Percentiles rank a stretch among this genome's conserved stretches.
Evolutionary conservation across 2,113 vertebrate genomes (phyloP).

Genomic region (Epinephelus fuscoguttatus): DNA sequence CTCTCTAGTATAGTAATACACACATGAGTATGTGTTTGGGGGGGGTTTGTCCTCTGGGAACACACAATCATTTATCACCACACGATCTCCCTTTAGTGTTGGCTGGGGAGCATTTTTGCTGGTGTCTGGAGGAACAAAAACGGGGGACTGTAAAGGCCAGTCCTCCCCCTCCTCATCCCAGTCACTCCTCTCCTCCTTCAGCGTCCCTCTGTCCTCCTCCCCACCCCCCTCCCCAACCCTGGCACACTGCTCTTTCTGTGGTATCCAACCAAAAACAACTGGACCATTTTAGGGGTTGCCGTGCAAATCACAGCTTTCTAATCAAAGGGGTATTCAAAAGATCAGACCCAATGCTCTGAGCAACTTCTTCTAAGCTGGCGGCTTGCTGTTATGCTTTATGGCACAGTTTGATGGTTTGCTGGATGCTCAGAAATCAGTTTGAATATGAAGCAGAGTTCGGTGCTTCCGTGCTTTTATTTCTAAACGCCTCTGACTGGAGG

Average conservation of each 20-base stretch:
- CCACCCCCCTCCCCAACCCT: slow-evolving; percentile 7
- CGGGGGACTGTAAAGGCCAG: slow-evolving; percentile 29
- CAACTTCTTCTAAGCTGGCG: slow-evolving; percentile 16
- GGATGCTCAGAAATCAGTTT: slow-evolving; percentile 52
- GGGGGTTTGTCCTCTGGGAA: slow-evolving; percentile 24
- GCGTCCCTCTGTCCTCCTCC: slow-evolving; percentile 27
- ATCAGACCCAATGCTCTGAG: slow-evolving; percentile 20
- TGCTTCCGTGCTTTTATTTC: slow-evolving; percentile 29
- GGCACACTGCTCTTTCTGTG: slow-evolving; percentile 56
- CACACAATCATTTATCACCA: slow-evolving; percentile 53
- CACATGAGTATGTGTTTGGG: neutral
- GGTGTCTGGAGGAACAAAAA: slow-evolving; percentile 62
- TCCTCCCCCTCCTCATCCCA: slow-evolving; percentile 26
- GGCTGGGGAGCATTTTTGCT: slow-evolving; percentile 43
- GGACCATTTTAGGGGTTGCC: slow-evolving; percentile 50
- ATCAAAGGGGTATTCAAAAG: slow-evolving; percentile 37
- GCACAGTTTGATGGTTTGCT: neutral
- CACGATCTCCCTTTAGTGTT: slow-evolving; percentile 38
- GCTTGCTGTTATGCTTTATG: slow-evolving; percentile 15
- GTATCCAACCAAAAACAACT: slow-evolving; percentile 62
- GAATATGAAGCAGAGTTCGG: slow-evolving; percentile 49
- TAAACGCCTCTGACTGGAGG: slow-evolving; percentile 24
- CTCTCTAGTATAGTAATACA: neutral
- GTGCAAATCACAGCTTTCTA: slow-evolving; percentile 40
- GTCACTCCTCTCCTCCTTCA: slow-evolving; percentile 27